Conservation (phyloP, 1,140 invertebrate species). For the Cydia strobilella region DNA sequence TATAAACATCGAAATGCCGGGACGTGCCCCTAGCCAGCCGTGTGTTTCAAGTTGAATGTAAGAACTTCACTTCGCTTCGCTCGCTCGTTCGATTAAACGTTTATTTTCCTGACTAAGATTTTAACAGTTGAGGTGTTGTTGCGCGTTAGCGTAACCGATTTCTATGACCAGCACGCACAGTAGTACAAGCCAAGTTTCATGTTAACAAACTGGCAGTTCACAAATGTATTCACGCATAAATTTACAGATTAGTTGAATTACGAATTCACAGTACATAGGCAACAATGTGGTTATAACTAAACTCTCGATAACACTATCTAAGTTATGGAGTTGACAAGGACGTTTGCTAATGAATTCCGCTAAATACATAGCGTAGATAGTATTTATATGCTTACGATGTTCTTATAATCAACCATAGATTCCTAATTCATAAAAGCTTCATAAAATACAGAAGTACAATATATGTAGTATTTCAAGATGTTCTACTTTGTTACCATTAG, state of each 20-base stretch:
- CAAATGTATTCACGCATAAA: conserved; percentile 23
- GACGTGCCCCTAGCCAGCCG: too few relatives aligned
- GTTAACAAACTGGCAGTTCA: background rate
- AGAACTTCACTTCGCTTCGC: too few relatives aligned
- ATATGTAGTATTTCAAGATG: background rate
- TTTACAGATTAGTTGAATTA: conserved; percentile 18
- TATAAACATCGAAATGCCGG: too few relatives aligned
- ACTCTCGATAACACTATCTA: conserved; percentile 26
- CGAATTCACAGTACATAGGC: background rate
- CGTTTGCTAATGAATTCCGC: background rate
- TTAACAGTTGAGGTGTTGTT: background rate
- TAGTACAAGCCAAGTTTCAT: background rate
- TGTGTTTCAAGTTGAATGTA: too few relatives aligned
- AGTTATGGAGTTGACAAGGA: conserved; percentile 18
- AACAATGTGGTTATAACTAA: conserved; percentile 9
- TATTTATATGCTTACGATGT: background rate
- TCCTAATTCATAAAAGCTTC: background rate
- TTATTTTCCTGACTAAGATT: background rate
- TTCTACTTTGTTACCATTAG: background rate
- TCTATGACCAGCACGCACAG: background rate
- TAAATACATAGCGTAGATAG: background rate
- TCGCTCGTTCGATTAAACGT: too few relatives aligned
- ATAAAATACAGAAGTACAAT: too few relatives aligned
- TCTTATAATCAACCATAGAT: background rate
- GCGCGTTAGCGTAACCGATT: background rate